Base-by-base conservation (phyloP, 2,888 invertebrate species). In the Camptogramma bilineatum region DNA sequence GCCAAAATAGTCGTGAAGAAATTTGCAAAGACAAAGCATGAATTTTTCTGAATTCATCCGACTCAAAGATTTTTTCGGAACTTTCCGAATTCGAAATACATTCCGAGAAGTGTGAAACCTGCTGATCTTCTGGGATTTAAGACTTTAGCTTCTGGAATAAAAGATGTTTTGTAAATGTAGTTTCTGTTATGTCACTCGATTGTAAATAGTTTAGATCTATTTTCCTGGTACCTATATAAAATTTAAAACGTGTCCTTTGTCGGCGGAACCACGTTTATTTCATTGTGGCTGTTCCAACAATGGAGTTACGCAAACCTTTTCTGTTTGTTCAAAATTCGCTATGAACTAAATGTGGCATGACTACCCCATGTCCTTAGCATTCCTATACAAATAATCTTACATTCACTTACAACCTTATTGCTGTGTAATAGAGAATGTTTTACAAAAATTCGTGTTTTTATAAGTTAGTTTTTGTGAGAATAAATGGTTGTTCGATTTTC, bases 321-420 rank as follows among this genome's bases (percentile, higher is more conserved):
- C 4, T 61, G 58, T 64, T 70, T 70, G 67, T 72, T 65, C 48
- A 63, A 62, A 66, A 72, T 70, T 67, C 65, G 68, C 59, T 67
- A 67, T 67, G 66, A 68, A 62, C 66, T 64, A 55, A 66, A 64
- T 66, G 56, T 59, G 55, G 53, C 66, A 54, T 68, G 61, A 68
- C 62, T 24, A 57, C 18, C 52, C 60, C 34, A 54, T 61, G 54
- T 53, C 66, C 64, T 61, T 21, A 57, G 28, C 4, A 54, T 44
- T 59, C 64, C 31, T 60, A 1, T 34, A 60, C 67, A 31, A 52
- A 42, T 18, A 24, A 13, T n/a, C 21, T 51, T 39, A 17, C 52
- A 52, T 42, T 42, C 18, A 13, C 44, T 19, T 13, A 52, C 21
- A 13, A 19, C 56, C 58, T 55, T 70, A 53, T 13, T 28, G 0